Percentiles rank a stretch among this genome's conserved stretches.
These are phyloP conservation scores for Stegophylla sp. DNA, from an alignment of 2,888 invertebrate genomes.

Conservation along the genomic window DNA sequence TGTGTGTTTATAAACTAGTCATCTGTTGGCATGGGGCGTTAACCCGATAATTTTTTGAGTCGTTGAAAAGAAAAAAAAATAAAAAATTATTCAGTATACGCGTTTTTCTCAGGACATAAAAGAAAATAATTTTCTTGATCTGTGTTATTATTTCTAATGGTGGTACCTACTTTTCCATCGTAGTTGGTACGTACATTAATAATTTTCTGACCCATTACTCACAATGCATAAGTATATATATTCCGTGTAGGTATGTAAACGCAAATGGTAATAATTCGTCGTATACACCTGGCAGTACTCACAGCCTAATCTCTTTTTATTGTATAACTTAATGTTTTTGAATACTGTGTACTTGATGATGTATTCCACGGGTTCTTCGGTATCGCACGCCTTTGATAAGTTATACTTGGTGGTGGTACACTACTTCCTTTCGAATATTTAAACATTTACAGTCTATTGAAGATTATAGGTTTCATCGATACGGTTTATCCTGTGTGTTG, in stretches of 20 bases:
- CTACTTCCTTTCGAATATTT: conserved; percentile 41
- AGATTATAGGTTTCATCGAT: conserved; percentile 36
- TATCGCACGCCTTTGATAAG: conserved; percentile 38
- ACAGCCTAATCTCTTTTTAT: not conserved
- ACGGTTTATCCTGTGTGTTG: conserved; percentile 11
- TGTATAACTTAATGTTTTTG: not conserved
- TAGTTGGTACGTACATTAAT: conserved; percentile 1
- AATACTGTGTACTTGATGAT: not conserved
- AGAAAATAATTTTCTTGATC: not conserved
- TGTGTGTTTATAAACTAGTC: not conserved
- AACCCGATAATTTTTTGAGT: conserved; percentile 30
- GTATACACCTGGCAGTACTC: too few species aligned
- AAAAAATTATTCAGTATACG: not conserved
- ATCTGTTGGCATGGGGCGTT: conserved; percentile 20
- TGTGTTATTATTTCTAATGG: not conserved
- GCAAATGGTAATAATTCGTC: conserved; percentile 9
- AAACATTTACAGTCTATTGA: conserved; percentile 47
- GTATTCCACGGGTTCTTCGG: conserved; percentile 35
- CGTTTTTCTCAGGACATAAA: not conserved
- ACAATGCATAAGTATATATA: too few species aligned
- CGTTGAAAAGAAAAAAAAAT: not conserved
- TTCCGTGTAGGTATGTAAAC: too few species aligned
- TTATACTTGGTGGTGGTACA: too few species aligned
- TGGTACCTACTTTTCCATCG: not conserved
- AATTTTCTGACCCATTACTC: not conserved